Percentiles rank a stretch among this genome's conserved stretches.
Conservation (phyloP, 1,140 invertebrate species). For the Leptinotarsa defecta region DNA sequence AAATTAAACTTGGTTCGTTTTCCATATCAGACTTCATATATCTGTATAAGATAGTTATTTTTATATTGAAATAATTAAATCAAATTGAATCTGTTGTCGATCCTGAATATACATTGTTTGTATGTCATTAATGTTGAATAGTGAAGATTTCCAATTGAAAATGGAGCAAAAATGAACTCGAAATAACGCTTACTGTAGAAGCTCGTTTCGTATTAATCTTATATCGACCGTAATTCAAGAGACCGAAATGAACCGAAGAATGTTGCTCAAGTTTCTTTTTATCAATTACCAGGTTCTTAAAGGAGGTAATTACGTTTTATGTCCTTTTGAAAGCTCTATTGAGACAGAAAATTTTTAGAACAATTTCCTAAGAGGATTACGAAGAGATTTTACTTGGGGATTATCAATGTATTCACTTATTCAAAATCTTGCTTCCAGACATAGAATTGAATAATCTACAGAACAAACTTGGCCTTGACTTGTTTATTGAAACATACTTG, state of each 20-base stretch:
- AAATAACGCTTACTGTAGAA: not conserved
- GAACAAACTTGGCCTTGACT: too few species aligned
- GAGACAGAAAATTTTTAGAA: not conserved
- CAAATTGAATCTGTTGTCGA: too few species aligned
- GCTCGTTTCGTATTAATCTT: not conserved
- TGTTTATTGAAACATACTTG: too few species aligned
- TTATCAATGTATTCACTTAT: not conserved
- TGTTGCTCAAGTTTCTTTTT: not conserved
- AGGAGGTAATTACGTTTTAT: conserved; percentile 2
- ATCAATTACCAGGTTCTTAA: not conserved
- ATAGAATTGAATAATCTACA: not conserved
- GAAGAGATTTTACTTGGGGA: not conserved
- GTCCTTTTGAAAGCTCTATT: conserved; percentile 1
- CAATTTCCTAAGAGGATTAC: not conserved
- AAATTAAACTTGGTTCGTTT: too few species aligned
- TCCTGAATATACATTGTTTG: too few species aligned
- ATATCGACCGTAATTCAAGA: not conserved
- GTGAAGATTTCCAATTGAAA: too few species aligned
- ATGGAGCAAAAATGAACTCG: not conserved
- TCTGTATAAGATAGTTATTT: too few species aligned
- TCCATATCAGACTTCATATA: too few species aligned
- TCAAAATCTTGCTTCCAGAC: not conserved
- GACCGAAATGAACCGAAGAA: not conserved
- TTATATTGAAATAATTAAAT: too few species aligned
- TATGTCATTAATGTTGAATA: too few species aligned